Evolutionary conservation across 64 coral and sea anemone species (phyloP).

Genomic region (Porites lutea): DNA sequence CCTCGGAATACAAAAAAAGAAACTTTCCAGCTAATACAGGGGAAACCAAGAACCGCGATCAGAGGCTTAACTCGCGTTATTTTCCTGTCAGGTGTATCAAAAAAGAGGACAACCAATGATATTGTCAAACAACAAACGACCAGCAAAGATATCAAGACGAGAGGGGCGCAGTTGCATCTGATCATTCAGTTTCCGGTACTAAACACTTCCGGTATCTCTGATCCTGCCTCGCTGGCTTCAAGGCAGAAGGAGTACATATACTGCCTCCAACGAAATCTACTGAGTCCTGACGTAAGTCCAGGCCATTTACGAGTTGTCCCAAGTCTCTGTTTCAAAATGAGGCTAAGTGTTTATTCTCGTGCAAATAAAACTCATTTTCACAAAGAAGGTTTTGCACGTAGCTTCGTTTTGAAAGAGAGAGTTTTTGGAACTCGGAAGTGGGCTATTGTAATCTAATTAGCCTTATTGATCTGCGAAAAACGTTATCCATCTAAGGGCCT

Average conservation of each 20-base stretch:
- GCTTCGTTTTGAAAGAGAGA: too few species aligned
- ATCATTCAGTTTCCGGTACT: slow-evolving; percentile 87
- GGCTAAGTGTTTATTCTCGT: too few species aligned
- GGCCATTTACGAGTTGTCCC: background rate
- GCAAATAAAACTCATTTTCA: too few species aligned
- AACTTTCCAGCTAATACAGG: too few species aligned
- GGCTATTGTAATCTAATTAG: too few species aligned
- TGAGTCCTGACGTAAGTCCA: slow-evolving; percentile 70
- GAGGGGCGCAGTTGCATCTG: slow-evolving; percentile 54
- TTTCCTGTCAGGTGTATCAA: background rate
- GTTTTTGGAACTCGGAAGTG: too few species aligned
- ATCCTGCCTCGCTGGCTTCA: background rate
- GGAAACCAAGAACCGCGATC: too few species aligned
- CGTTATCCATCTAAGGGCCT: too few species aligned
- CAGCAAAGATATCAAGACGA: background rate
- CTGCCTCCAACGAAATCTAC: slow-evolving; percentile 67
- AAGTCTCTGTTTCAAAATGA: background rate
- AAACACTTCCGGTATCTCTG: background rate
- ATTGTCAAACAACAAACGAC: background rate
- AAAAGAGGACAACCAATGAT: background rate
- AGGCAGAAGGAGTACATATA: slow-evolving; percentile 84
- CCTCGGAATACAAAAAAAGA: too few species aligned
- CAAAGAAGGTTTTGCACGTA: too few species aligned
- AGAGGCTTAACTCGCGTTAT: background rate
- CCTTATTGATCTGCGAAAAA: too few species aligned